A percentile compares a stretch with the other conserved stretches of the same genome.
These are phyloP conservation scores for Seriola rivoliana DNA, from an alignment of 2,113 vertebrate genomes.

Conservation along the genomic window DNA sequence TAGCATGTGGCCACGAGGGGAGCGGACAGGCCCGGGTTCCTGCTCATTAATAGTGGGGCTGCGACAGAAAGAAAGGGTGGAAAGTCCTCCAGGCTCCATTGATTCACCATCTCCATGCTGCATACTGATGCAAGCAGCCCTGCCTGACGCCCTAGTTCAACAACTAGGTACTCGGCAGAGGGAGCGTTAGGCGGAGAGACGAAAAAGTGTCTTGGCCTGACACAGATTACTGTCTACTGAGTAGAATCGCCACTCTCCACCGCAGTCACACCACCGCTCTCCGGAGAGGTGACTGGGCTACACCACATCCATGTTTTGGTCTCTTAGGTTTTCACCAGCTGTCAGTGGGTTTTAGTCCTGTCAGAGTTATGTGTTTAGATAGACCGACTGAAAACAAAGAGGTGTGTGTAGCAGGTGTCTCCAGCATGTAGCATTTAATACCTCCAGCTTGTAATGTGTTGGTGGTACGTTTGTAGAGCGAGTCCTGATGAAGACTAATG, in stretches of 20 bases:
- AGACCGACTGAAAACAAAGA: conserved; percentile 36
- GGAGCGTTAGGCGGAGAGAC: conserved; percentile 4
- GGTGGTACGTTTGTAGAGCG: conserved; percentile 23
- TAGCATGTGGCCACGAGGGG: conserved; percentile 66
- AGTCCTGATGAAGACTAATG: conserved; percentile 76
- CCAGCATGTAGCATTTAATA: conserved; percentile 13
- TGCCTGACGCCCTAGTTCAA: conserved; percentile 54
- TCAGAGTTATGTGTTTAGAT: conserved; percentile 35
- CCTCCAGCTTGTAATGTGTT: conserved; percentile 15
- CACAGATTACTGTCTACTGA: conserved; percentile 46
- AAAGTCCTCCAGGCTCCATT: conserved; percentile 84
- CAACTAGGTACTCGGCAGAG: conserved; percentile 28
- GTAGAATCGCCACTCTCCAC: conserved; percentile 20
- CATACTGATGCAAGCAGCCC: conserved; percentile 68
- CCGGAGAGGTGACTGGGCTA: conserved; percentile 49
- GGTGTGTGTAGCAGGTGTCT: conserved; percentile 39
- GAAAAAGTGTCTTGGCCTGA: conserved; percentile 46
- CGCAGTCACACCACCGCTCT: conserved; percentile 41
- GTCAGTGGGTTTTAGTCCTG: conserved; percentile 48
- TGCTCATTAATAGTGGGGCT: conserved; percentile 83
- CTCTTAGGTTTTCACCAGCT: conserved; percentile 54
- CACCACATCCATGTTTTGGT: conserved; percentile 47
- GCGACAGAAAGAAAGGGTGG: conserved; percentile 80
- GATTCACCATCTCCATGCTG: conserved; percentile 74
- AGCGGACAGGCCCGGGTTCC: conserved; percentile 75